Evolutionary conservation across 64 coral and sea anemone genomes (phyloP).

Genomic region (Hydrozoanthus tunicans): DNA sequence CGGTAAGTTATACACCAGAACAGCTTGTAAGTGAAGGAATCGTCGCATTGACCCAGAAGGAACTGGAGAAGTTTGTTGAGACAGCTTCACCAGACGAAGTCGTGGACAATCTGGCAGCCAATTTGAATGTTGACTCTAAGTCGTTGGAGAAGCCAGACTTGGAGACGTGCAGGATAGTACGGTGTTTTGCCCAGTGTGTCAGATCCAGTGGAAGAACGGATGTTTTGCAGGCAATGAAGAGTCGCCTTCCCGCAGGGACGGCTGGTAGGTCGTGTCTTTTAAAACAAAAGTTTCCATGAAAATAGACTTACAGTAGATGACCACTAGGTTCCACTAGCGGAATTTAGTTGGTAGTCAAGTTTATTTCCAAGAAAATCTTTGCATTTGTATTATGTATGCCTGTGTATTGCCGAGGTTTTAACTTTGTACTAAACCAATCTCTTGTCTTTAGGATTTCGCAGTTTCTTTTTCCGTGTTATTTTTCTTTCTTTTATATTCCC

Average conservation of each 20-base stretch:
- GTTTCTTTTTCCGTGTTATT: too few species aligned
- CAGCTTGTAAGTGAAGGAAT: neutral
- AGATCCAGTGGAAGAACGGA: constrained; percentile 10
- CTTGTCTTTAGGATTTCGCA: too few species aligned
- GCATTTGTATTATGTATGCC: too few species aligned
- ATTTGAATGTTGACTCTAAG: neutral
- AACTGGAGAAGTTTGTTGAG: constrained; percentile 21
- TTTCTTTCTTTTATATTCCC: too few species aligned
- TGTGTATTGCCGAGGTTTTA: too few species aligned
- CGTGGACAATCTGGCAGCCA: constrained; percentile 11
- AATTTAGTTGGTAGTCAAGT: too few species aligned
- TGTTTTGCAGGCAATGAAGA: constrained; percentile 21
- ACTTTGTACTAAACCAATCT: too few species aligned
- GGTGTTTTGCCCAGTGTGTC: constrained; percentile 34
- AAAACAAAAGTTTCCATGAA: too few species aligned
- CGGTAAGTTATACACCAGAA: neutral
- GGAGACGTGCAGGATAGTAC: constrained; percentile 7
- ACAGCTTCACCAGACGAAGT: constrained; percentile 16
- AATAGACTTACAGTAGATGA: too few species aligned
- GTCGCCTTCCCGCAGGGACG: neutral
- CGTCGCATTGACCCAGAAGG: neutral
- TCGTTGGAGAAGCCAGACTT: neutral
- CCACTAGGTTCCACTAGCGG: too few species aligned
- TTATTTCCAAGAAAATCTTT: too few species aligned
- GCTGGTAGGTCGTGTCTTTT: neutral